phyloP scores from a whole-genome alignment of 2,113 vertebrate genomes.

The Castor canadensis region DNA sequence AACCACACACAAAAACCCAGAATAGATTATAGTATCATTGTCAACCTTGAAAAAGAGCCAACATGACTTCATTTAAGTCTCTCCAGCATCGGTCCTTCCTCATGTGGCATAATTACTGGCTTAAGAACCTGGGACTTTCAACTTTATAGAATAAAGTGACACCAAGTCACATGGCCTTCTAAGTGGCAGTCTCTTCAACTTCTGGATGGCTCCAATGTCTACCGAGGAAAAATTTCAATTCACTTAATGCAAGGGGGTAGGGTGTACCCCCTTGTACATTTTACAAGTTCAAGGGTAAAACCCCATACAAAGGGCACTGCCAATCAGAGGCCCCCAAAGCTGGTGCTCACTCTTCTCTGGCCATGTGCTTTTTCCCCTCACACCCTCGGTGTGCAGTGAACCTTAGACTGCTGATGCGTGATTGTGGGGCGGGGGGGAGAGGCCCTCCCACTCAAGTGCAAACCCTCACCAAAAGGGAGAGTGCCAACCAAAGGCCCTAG shows the following conservation, averaged over 20 bases:
- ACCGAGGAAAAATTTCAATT: neutral
- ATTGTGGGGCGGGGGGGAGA: neutral
- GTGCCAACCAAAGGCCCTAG: neutral
- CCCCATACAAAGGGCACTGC: accelerated
- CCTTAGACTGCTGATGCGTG: neutral
- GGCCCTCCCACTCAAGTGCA: neutral
- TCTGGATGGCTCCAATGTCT: neutral
- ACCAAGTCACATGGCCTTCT: neutral
- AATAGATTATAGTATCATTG: neutral
- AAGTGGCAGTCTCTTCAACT: neutral
- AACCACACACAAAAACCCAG: too few species aligned
- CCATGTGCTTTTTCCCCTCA: accelerated
- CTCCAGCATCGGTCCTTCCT: neutral
- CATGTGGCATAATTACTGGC: neutral
- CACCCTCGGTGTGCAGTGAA: neutral
- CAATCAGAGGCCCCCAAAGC: neutral
- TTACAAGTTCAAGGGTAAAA: neutral
- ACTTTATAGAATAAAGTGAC: neutral
- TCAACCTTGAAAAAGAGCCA: neutral
- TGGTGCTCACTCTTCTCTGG: neutral
- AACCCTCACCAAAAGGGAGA: neutral
- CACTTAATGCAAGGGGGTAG: neutral
- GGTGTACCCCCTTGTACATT: neutral
- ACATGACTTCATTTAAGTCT: neutral
- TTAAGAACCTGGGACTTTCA: neutral